Conservation (phyloP, 2,888 invertebrate species). For the Apoderus coryli region DNA sequence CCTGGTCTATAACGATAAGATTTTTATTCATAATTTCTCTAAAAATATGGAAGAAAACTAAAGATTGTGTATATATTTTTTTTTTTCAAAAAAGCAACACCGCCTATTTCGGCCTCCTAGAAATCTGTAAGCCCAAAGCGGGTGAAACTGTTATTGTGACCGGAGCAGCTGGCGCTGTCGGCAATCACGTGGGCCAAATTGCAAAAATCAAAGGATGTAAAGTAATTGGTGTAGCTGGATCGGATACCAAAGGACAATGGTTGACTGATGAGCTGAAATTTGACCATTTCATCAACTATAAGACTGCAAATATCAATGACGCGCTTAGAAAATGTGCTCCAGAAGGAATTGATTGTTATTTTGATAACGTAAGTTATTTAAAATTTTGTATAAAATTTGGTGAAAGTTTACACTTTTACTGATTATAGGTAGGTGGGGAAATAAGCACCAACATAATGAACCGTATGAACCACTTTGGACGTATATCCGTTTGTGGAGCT, state of each 20-base stretch:
- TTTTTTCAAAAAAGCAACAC: too few relatives aligned
- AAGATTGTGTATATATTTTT: too few relatives aligned
- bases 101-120: constrained; percentile 59
- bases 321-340: constrained; percentile 47
- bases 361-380: constrained; percentile 71
- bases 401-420: too few relatives aligned
- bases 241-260: constrained; percentile 56
- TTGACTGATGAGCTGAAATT: constrained; percentile 46
- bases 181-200: constrained; percentile 63
- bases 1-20: too few relatives aligned
- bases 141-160: constrained; percentile 61
- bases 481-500: constrained; percentile 54
- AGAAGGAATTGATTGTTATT: constrained; percentile 60
- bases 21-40: too few relatives aligned
- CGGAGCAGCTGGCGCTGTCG: constrained; percentile 67
- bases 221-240: constrained; percentile 58
- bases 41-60: too few relatives aligned
- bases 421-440: too few relatives aligned
- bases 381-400: too few relatives aligned
- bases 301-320: constrained; percentile 38
- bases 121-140: constrained; percentile 52
- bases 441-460: constrained; percentile 47
- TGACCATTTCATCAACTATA: constrained; percentile 58
- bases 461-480: constrained; percentile 49
- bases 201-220: constrained; percentile 55